phyloP scores from a whole-genome alignment of 1,140 invertebrate species.

The Drosophila tropicalis region DNA sequence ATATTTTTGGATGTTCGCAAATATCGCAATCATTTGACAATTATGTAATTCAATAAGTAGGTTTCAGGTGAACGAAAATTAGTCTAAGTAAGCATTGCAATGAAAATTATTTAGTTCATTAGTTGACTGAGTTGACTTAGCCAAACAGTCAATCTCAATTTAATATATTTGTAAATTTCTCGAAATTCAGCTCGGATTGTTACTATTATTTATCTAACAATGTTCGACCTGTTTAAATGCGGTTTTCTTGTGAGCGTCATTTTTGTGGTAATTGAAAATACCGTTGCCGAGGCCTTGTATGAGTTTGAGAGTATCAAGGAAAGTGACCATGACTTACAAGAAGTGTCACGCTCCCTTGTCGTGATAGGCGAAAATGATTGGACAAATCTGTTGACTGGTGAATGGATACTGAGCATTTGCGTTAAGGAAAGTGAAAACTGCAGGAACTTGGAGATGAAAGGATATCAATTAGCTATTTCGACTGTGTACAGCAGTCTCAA shows the following conservation, averaged over 20 bases:
- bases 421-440: not conserved
- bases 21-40: too few relatives aligned
- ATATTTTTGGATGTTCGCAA: too few relatives aligned
- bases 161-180: too few relatives aligned
- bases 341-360: not conserved
- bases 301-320: not conserved
- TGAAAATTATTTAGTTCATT: too few relatives aligned
- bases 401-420: slow-evolving; percentile 19
- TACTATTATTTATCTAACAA: too few relatives aligned
- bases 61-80: too few relatives aligned
- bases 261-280: not conserved
- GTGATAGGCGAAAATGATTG: not conserved
- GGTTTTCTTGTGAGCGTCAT: not conserved
- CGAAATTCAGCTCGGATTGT: too few relatives aligned
- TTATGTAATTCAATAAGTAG: too few relatives aligned
- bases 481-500: not conserved
- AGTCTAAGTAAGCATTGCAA: too few relatives aligned
- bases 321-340: too few relatives aligned
- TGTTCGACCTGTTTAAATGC: not conserved
- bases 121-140: too few relatives aligned
- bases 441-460: not conserved
- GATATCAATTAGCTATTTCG: not conserved
- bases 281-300: not conserved
- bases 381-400: not conserved
- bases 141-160: too few relatives aligned